phyloP scores from a whole-genome alignment of 2,113 vertebrate genomes.

The Thryonomys swinderianus region DNA sequence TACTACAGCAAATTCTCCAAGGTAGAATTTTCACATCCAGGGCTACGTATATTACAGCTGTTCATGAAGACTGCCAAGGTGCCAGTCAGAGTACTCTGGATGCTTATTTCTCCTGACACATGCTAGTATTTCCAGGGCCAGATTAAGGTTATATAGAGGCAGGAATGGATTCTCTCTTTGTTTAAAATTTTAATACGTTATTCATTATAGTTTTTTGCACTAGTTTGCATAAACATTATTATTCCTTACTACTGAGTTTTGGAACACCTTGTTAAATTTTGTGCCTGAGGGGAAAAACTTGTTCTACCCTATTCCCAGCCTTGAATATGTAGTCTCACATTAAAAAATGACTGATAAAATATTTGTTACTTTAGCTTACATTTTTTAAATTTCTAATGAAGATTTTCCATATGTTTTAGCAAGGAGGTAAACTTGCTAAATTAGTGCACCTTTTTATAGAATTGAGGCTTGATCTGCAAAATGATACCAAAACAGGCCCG shows the following conservation, averaged over 20 bases:
- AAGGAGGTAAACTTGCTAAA: too few relatives aligned
- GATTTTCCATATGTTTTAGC: too few relatives aligned
- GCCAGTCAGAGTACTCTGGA: background rate
- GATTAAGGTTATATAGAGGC: background rate
- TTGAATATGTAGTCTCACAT: background rate
- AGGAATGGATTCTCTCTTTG: background rate
- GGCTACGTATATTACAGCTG: background rate
- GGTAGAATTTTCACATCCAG: background rate
- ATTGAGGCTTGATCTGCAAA: too few relatives aligned
- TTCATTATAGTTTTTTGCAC: background rate
- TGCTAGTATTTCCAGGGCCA: background rate
- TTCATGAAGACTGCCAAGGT: background rate
- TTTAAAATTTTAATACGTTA: constrained; percentile 21
- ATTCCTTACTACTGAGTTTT: background rate
- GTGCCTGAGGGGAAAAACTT: background rate
- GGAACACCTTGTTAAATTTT: background rate
- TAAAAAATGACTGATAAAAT: background rate
- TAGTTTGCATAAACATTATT: constrained; percentile 17
- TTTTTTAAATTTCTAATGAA: background rate
- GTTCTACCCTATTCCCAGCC: background rate
- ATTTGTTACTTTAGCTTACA: background rate
- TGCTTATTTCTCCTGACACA: background rate
- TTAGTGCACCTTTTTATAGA: too few relatives aligned
- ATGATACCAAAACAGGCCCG: too few relatives aligned
- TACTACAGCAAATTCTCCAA: background rate